Evolutionary conservation across 1,140 invertebrate genomes (phyloP), one percentile per base, ranked within the genome.

Genomic region (Meloidogyne exigua): DNA sequence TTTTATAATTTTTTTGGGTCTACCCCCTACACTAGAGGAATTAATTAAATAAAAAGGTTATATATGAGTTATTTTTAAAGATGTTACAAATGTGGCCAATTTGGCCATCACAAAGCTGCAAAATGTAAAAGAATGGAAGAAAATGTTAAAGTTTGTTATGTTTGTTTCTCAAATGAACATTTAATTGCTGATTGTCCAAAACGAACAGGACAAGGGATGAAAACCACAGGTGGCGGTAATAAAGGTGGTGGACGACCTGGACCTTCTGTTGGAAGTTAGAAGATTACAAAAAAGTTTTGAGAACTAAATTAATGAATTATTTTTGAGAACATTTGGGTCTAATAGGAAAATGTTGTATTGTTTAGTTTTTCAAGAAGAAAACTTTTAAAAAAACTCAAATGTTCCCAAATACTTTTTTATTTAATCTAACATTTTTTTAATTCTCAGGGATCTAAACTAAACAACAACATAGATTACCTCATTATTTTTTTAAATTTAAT

Each of bases 71-170:
- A 10, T n/a, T 9, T n/a, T 57, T 9, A n/a, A 57, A 78, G 72
- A 36, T 78, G 76, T 26, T 78, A 76, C 67, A 78, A 78, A 39
- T 78, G 76, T 36, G 76, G 76, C 1, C 72, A 76, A 68, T 65
- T 68, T 57, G 74, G 76, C 23, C 72, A 67, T n/a, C 76, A 78
- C 67, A 78, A 42, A 13, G 76, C 76, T 3, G 78, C 72, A 42
- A 72, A 78, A 44, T 78, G 76, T 68, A 75, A 72, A 62, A 49
- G 57, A 49, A 49, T 42, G 36, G 57, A 73, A 26, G 57, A 73
- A 15, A 62, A 71, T 71, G 69, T 68, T 44, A 78, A 78, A 67
- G 39, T 76, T 13, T 78, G 76, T n/a, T 78, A 78, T 36, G 10
- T 68, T 13, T 78, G 76, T 57, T 49, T 79, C 13, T 75, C 71